Evolutionary conservation across 1,140 invertebrate genomes (phyloP).

Genomic region (Bombus huntii): DNA sequence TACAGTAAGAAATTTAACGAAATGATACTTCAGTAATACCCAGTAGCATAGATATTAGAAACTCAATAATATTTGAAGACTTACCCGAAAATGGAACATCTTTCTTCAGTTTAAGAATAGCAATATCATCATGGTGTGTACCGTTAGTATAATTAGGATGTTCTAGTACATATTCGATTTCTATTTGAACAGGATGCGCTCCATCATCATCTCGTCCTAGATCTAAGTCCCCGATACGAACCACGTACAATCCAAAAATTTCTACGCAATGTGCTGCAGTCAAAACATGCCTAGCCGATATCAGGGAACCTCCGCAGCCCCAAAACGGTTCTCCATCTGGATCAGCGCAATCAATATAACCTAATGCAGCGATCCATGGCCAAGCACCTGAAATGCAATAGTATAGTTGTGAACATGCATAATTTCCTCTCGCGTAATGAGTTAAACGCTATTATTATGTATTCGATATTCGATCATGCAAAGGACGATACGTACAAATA

Average conservation of each 20-base stretch:
- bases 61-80: conserved; percentile 38
- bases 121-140: conserved; percentile 88
- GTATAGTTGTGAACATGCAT: no score
- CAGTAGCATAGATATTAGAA: no score
- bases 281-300: conserved; percentile 88
- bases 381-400: conserved; percentile 63
- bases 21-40: no score
- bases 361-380: conserved; percentile 71
- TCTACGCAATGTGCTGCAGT: conserved; percentile 88
- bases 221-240: conserved; percentile 89
- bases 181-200: conserved; percentile 85
- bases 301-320: conserved; percentile 83
- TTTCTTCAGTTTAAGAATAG: conserved; percentile 85
- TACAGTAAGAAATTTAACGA: no score
- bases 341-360: neutral
- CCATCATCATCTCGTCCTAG: conserved; percentile 85
- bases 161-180: conserved; percentile 83
- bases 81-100: conserved; percentile 85
- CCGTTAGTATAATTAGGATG: conserved; percentile 76
- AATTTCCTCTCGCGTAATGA: neutral
- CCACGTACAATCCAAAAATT: conserved; percentile 77
- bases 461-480: neutral
- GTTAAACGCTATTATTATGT: neutral
- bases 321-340: conserved; percentile 76
- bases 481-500: no score